Base-by-base conservation (phyloP, 2,888 invertebrate species). In the Beris chalybata region DNA sequence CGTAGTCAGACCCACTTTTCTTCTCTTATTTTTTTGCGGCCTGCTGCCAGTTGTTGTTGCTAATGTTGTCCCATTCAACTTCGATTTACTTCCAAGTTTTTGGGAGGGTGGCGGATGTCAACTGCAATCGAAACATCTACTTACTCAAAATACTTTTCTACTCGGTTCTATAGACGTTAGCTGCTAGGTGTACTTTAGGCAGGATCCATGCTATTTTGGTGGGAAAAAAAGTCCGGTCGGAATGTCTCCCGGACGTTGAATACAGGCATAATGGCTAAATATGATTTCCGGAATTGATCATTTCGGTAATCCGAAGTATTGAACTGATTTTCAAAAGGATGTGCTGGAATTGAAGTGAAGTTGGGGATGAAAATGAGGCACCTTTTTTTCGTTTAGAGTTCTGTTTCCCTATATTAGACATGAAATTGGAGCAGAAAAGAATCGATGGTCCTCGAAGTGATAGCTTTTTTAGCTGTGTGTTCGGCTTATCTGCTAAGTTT, bases 101-200 rank as follows among this genome's bases (percentile, higher is more conserved):
- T 30, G 31, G 29, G 43, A 5, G 15, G 50, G 30, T n/a, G 52
- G n/a, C 45, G 29, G 50, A 61, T 61, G 61, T 61, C 61, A 61
- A 61, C 50, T 61, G 61, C 61, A 61, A 61, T 61, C 61, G 61
- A 52, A 61, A 61, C 61, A 61, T 61, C 50, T 61, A 61, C 61
- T 61, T 61, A 61, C 61, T 5, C 31, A 61, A 61, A 61, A 52
- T 50, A 50, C 48, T 59, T 59, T 48, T 47, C 29, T 13, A 4
- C 29, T 47, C 48, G 48, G 48, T 59, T 59, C 5, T 47, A 13
- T 30, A 12, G 7, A 29, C 47, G 22, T n/a, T 59, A 50, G 15
- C 38, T 38, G 5, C 7, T 38, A 38, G 38, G 38, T 38, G 9
- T 38, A 9, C 38, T 38, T n/a, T 38, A 38, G 9, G 38, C 22